Evolutionary conservation across 2,113 vertebrate genomes (phyloP).

Genomic region (Proteles cristata): DNA sequence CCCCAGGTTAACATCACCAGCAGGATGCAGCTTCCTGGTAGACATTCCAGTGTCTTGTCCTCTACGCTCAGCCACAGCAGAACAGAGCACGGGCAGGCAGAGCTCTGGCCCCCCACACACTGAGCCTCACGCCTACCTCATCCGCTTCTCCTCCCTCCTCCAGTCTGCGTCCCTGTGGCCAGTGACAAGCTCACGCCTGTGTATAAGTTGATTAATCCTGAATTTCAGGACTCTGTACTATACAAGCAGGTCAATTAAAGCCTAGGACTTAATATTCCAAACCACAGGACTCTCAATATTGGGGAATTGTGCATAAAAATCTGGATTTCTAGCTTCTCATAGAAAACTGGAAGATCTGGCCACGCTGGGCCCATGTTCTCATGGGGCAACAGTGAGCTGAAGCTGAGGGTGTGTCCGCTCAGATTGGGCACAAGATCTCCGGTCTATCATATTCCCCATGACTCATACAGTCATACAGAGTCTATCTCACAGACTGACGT

Average conservation of each 20-base stretch:
- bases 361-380: background rate
- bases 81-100: background rate
- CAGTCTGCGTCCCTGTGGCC: accelerated
- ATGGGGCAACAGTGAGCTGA: background rate
- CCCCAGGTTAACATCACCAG: background rate
- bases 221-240: background rate
- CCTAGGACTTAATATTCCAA: background rate
- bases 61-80: background rate
- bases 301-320: constrained; percentile 9
- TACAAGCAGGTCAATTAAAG: background rate
- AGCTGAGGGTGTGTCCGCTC: background rate
- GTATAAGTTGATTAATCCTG: background rate
- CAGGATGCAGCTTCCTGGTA: background rate
- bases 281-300: background rate
- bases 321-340: constrained; percentile 16
- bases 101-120: background rate
- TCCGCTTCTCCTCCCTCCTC: background rate
- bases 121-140: background rate
- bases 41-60: background rate
- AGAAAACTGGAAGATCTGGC: constrained; percentile 5
- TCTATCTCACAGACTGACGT: background rate
- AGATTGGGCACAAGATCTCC: too few relatives aligned
- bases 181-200: background rate
- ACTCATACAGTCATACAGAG: background rate
- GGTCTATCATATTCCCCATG: background rate